Evolutionary conservation across 2,797 vertebrate genomes (phyloP).

Genomic region (Dryobates pubescens): DNA sequence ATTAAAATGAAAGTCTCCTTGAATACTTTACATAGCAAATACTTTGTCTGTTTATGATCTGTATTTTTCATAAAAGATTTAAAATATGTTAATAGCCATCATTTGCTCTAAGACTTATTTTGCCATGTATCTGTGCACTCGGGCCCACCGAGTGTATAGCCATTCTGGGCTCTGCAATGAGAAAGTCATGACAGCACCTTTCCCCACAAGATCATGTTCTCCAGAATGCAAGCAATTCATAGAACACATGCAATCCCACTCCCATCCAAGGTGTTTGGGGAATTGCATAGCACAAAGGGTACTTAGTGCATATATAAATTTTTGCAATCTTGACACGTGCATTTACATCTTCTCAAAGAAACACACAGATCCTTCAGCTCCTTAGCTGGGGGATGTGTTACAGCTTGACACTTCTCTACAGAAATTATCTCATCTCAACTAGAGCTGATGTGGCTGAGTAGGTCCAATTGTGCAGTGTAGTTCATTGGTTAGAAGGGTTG

Average conservation of each 20-base stretch:
- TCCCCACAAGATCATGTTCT: background rate
- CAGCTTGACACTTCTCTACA: background rate
- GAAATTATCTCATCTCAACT: background rate
- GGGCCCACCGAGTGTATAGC: fast-evolving
- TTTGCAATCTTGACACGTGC: background rate
- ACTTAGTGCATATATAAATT: background rate
- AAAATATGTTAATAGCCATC: background rate
- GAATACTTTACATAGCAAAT: slow-evolving; percentile 40
- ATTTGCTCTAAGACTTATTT: background rate
- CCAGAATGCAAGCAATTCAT: background rate
- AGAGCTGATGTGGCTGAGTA: slow-evolving; percentile 6
- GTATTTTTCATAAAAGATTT: slow-evolving; percentile 4
- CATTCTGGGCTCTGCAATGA: background rate
- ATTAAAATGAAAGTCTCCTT: slow-evolving; percentile 52
- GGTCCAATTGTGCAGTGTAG: background rate
- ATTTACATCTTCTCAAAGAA: background rate
- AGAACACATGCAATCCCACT: background rate
- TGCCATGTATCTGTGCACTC: fast-evolving
- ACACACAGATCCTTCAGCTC: background rate
- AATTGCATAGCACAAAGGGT: background rate
- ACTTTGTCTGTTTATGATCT: slow-evolving; percentile 21
- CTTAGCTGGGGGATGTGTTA: background rate
- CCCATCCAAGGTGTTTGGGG: background rate
- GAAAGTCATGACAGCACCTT: background rate
- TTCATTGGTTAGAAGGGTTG: background rate